These are phyloP conservation scores for Sipha maydis DNA, from an alignment of 2,888 invertebrate genomes.

Conservation along the genomic window DNA sequence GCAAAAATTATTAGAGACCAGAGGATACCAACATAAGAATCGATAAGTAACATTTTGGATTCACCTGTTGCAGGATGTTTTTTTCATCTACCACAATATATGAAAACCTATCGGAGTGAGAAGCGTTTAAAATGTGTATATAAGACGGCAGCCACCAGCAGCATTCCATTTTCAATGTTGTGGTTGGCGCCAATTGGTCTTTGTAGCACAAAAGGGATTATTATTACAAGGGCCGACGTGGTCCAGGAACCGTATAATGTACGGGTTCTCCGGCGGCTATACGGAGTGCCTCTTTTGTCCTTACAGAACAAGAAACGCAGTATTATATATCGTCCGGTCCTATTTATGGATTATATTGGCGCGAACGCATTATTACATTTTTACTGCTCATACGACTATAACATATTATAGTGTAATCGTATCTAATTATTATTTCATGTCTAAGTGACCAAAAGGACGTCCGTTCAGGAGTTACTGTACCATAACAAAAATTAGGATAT, in stretches of 20 bases:
- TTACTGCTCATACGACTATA: background rate
- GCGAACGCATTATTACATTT: conserved; percentile 31
- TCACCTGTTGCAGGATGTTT: conserved; percentile 38
- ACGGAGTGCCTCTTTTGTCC: conserved; percentile 19
- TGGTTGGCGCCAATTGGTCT: conserved; percentile 61
- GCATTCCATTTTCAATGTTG: conserved; percentile 51
- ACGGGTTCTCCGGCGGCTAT: background rate
- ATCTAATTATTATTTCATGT: conserved; percentile 25
- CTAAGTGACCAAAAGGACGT: conserved; percentile 45
- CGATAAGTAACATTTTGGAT: conserved; percentile 29
- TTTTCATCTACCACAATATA: background rate
- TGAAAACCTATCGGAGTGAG: background rate
- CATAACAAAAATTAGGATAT: conserved; percentile 27
- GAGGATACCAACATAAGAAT: background rate
- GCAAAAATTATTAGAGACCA: conserved; percentile 3
- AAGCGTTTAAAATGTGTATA: conserved; percentile 3
- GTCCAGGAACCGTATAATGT: conserved; percentile 41
- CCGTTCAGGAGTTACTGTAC: conserved; percentile 44
- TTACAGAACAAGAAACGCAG: conserved; percentile 26
- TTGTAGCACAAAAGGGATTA: conserved; percentile 58
- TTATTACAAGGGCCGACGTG: conserved; percentile 58
- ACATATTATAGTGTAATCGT: conserved; percentile 8
- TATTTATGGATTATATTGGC: conserved; percentile 12
- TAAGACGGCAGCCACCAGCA: conserved; percentile 13
- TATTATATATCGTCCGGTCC: conserved; percentile 30